Percentiles rank a stretch among this genome's conserved stretches.
phyloP scores from a whole-genome alignment of 2,113 vertebrate species.

The Vulpes lagopus region DNA sequence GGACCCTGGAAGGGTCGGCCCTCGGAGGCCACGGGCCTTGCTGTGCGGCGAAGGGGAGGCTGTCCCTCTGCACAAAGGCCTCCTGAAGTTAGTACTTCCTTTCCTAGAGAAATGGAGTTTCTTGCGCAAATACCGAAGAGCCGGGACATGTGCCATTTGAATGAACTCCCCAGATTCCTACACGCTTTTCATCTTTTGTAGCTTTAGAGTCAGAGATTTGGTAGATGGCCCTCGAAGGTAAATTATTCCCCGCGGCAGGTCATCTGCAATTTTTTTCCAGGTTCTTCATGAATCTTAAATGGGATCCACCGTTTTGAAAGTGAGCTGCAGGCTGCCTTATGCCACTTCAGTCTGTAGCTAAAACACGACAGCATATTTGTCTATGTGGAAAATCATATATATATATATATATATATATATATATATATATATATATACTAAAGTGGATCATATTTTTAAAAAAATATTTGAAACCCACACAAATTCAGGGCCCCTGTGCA shows the following conservation, averaged over 20 bases:
- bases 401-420: no score
- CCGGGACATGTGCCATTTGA: not conserved
- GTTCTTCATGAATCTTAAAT: not conserved
- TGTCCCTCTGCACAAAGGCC: not conserved
- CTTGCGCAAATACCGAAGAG: not conserved
- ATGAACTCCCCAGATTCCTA: not conserved
- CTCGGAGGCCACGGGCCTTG: not conserved
- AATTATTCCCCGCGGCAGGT: not conserved
- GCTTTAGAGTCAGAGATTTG: not conserved
- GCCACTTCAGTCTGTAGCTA: not conserved
- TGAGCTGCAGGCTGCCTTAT: fast-evolving
- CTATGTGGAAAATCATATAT: not conserved
- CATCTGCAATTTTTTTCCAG: not conserved
- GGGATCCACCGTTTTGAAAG: not conserved
- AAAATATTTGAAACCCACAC: constrained; percentile 72
- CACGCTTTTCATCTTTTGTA: not conserved
- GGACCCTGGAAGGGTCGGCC: not conserved
- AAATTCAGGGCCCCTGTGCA: not conserved
- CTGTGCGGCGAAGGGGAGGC: not conserved
- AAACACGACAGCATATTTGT: fast-evolving
- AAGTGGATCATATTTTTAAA: constrained; percentile 18
- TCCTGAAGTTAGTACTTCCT: not conserved
- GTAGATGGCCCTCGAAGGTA: not conserved
- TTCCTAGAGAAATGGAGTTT: not conserved
- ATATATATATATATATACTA: no score